A percentile compares a stretch with the other conserved stretches of the same genome.
phyloP scores from a whole-genome alignment of 2,113 vertebrate genomes.

The Bufo gargarizans region DNA sequence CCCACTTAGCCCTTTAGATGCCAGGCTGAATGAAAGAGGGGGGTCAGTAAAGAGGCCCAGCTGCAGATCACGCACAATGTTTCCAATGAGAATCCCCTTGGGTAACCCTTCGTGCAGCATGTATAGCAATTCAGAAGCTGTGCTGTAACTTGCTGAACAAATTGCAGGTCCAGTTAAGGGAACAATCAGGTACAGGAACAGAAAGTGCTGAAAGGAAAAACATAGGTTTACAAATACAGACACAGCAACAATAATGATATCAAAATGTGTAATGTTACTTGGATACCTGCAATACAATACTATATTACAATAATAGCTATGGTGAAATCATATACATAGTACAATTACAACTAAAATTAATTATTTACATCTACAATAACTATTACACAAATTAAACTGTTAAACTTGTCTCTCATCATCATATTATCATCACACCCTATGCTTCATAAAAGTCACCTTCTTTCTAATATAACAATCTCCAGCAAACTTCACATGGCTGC shows the following conservation, averaged over 20 bases:
- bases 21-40: conserved; percentile 86
- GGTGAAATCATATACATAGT: too few species aligned
- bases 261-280: not conserved
- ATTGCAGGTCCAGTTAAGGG: conserved; percentile 78
- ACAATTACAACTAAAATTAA: not conserved
- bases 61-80: conserved; percentile 85
- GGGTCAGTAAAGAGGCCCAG: conserved; percentile 75
- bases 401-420: too few species aligned
- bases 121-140: conserved; percentile 91
- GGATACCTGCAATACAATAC: not conserved
- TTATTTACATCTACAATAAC: not conserved
- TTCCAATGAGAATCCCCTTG: conserved; percentile 86
- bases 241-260: not conserved
- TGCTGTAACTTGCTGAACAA: conserved; percentile 89
- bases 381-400: not conserved
- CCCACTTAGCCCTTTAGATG: conserved; percentile 79
- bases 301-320: not conserved
- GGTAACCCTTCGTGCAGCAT: conserved; percentile 94
- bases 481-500: not conserved
- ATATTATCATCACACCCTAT: not conserved
- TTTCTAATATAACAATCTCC: not conserved
- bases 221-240: conserved; percentile 27
- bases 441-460: not conserved
- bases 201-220: conserved; percentile 65
- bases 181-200: conserved; percentile 81